Base-by-base conservation (phyloP, 2,797 vertebrate species). In the Limnodromus scolopaceus region DNA sequence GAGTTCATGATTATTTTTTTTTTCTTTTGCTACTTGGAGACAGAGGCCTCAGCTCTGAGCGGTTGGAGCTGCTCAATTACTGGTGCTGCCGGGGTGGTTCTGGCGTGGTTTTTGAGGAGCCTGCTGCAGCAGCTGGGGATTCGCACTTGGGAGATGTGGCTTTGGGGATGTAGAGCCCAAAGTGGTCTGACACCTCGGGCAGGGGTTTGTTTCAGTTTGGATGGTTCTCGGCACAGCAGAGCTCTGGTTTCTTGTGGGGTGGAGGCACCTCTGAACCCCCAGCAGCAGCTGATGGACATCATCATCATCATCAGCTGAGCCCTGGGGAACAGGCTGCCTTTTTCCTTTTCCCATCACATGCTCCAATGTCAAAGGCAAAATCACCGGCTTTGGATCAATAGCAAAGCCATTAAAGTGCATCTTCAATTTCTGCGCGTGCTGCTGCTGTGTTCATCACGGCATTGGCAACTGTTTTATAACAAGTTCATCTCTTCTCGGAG, bases 341-440 rank as follows among this genome's bases (percentile, higher is more conserved):
- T 36, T 16, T 10, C 13, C 16, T 58, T 70, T 58, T 28, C 85
- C 95, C 13, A 0, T 4, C 2, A 45, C 36, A 24, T n/a, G 43
- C 68, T 66, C 55, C 34, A 17, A 77, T 58, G 95, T 93, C 92
- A 92, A 83, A 94, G 92, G 90, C 87, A 70, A 72, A 97, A 88
- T 85, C 77, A 46, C 82, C 74, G 10, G 43, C 89, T 48, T 20
- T 9, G 30, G 96, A 91, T 97, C 97, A 77, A 97, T 97, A 74
- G 2, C 84, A 18, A 54, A 93, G 83, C 90, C 57, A 87, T 97
- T 92, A 96, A 58, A 38, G 70, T 25, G 34, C 81, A 64, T 82
- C 95, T 93, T 23, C 90, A 74, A 8, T 93, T 92, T 68, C 93
- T 68, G 88, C 1, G 3, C 1, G 14, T 7, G 89, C 12, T 3